Percentiles rank a stretch among this genome's conserved stretches.
Conservation (phyloP, 2,113 vertebrate species). For the Microtus richardsoni region DNA sequence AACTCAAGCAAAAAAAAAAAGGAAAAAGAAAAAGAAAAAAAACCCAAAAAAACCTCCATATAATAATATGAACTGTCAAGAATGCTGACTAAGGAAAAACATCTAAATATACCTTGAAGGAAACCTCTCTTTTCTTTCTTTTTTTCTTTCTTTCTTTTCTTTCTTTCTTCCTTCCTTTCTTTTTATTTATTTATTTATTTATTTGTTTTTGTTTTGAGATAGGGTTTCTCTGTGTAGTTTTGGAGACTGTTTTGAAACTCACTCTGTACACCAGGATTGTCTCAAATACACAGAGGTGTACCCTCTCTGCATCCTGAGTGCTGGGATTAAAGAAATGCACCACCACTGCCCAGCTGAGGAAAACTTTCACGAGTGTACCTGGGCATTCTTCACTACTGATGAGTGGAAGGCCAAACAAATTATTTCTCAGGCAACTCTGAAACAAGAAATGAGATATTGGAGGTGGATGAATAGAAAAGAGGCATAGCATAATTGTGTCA, state of each 20-base stretch:
- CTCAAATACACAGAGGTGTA: too few species aligned
- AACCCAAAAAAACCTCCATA: not conserved
- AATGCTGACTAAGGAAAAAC: not conserved
- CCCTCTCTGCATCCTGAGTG: too few species aligned
- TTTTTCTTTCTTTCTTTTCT: too few species aligned
- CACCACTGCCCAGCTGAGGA: not conserved
- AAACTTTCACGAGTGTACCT: not conserved
- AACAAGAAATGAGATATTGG: not conserved
- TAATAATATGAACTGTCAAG: not conserved
- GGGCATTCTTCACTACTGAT: not conserved
- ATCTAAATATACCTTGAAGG: not conserved
- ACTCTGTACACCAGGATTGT: too few species aligned
- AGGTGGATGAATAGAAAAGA: not conserved
- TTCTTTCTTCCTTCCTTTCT: too few species aligned
- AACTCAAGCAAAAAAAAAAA: constrained; percentile 42
- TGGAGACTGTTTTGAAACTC: too few species aligned
- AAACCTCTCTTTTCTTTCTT: too few species aligned
- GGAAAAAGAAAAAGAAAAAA: not conserved
- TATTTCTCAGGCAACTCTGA: not conserved
- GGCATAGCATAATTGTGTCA: fast-evolving
- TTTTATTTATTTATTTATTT: too few species aligned
- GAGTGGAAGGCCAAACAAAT: not conserved
- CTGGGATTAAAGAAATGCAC: too few species aligned
- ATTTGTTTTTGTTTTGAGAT: too few species aligned
- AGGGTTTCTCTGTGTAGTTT: too few species aligned